Evolutionary conservation across 2,113 vertebrate genomes (phyloP), one percentile per base, ranked within the genome.

Genomic region (Grantiella picta): DNA sequence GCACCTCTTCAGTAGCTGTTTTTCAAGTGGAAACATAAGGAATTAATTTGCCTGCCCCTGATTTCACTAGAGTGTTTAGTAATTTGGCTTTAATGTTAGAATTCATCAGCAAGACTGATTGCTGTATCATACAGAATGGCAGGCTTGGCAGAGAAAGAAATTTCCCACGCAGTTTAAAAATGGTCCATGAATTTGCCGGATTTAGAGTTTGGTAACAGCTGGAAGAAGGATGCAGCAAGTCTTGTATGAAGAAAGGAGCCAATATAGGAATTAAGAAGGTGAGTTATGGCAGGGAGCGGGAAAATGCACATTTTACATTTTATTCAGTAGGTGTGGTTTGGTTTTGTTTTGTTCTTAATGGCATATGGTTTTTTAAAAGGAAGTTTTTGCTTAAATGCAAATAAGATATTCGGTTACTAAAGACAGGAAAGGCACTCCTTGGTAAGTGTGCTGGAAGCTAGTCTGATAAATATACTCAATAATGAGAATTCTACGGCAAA

Each of bases 21-120:
- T 52, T 78, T 94, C 36, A 87, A 89, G 57, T 64, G 69, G 45
- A 91, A 90, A 61, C 12, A 14, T 21, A 63, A 75, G 54, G 53
- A 60, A 40, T 94, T 75, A 40, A 50, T 93, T 95, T 70, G 53
- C 15, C 79, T 28, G 21, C 69, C 72, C 53, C 45, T 75, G 44
- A 52, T 90, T 92, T 93, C 85, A 72, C 53, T 90, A 65, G 80
- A 76, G 54, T 71, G 65, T 71, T 93, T n/a, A 94, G 50, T 35
- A 90, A 97, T 97, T 96, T 97, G 60, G 53, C 93, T 96, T 92
- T 75, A 91, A 52, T 65, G 50, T 91, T 93, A 69, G 36, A 95
- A 85, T 97, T 95, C 92, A 92, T 95, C 95, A 95, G 71, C 63
- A 75, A 94, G 79, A 85, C 71, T 66, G 69, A 54, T 90, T 96